Percentiles rank a stretch among this genome's conserved stretches.
Conservation (phyloP, 2,113 vertebrate species). For the Oceanites oceanicus region DNA sequence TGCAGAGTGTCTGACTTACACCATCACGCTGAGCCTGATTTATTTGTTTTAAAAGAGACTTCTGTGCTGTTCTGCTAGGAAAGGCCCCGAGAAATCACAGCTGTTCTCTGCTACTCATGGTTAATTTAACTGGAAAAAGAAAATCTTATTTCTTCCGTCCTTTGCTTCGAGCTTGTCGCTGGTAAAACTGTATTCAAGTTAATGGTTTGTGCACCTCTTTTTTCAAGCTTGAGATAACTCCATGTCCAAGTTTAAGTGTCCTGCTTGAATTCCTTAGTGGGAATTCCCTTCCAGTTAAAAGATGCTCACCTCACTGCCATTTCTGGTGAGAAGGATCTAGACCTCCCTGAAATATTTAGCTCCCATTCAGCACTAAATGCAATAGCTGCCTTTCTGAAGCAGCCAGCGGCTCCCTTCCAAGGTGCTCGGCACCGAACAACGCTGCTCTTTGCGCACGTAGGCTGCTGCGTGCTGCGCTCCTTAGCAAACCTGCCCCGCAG, state of each 20-base stretch:
- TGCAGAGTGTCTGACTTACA: not conserved
- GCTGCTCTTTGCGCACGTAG: not conserved
- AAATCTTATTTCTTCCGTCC: not conserved
- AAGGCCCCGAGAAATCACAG: not conserved
- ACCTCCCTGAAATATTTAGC: not conserved
- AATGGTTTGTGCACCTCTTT: not conserved
- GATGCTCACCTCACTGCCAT: not conserved
- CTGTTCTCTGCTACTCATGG: not conserved
- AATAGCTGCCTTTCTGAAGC: not conserved
- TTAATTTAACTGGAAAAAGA: slow-evolving; percentile 5
- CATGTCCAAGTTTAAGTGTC: not conserved
- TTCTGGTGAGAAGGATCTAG: not conserved
- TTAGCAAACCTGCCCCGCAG: not conserved
- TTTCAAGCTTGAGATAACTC: not conserved
- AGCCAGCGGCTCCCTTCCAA: not conserved
- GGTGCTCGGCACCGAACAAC: not conserved
- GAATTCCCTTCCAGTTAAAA: not conserved
- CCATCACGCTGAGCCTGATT: not conserved
- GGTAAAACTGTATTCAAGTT: not conserved
- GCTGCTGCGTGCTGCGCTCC: not conserved
- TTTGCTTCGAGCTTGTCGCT: not conserved
- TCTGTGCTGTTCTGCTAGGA: not conserved
- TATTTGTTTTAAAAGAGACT: slow-evolving; percentile 19
- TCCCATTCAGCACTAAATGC: not conserved
- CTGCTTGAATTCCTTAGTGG: not conserved